Conservation (phyloP, 2,113 vertebrate species). For the Leptobrachium leishanense region DNA sequence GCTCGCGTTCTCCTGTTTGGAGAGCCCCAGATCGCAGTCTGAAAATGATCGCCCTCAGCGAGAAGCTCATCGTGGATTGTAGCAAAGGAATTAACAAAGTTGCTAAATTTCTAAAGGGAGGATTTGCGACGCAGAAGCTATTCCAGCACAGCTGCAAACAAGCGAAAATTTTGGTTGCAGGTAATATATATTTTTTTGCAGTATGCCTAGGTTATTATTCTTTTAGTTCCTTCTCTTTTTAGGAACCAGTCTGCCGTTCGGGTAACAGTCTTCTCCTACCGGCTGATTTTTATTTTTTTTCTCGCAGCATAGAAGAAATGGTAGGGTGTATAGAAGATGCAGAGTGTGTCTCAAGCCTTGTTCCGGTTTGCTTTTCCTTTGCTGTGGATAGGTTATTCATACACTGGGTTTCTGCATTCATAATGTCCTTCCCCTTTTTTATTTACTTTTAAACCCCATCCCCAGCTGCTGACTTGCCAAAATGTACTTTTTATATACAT, state of each 20-base stretch:
- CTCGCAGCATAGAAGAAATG: not conserved
- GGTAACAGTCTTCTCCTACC: no score
- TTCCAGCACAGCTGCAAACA: constrained; percentile 48
- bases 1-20: not conserved
- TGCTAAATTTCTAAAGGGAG: constrained; percentile 51
- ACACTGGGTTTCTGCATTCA: constrained; percentile 42
- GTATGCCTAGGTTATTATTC: not conserved
- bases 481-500: not conserved
- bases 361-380: constrained; percentile 45
- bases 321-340: not conserved
- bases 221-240: not conserved
- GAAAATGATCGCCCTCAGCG: constrained; percentile 53
- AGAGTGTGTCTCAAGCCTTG: constrained; percentile 1
- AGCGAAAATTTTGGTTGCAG: constrained; percentile 52
- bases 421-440: constrained; percentile 29
- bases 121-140: constrained; percentile 48
- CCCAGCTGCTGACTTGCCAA: constrained; percentile 19
- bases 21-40: not conserved
- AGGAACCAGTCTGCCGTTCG: no score
- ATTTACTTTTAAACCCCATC: not conserved
- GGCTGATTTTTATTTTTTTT: no score
- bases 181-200: constrained; percentile 18
- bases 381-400: constrained; percentile 19
- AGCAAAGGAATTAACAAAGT: constrained; percentile 56
- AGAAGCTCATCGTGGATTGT: constrained; percentile 55